phyloP scores from a whole-genome alignment of 2,797 vertebrate species.

The Tauraco hartlaubi region DNA sequence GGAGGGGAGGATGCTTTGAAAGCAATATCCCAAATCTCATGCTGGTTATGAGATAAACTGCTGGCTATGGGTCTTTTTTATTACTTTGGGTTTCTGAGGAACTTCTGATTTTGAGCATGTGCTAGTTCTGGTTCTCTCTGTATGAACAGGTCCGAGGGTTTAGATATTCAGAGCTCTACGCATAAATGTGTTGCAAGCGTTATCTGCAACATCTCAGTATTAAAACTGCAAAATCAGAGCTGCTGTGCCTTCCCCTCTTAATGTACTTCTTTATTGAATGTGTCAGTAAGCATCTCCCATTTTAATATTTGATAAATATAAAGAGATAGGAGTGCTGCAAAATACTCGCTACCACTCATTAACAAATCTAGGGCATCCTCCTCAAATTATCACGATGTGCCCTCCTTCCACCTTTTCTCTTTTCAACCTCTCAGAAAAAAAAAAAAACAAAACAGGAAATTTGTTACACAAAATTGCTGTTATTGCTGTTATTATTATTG shows the following conservation, averaged over 20 bases:
- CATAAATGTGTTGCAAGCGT: neutral
- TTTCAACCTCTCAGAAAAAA: neutral
- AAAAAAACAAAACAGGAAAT: conserved; percentile 29
- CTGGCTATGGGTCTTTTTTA: neutral
- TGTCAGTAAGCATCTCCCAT: conserved; percentile 66
- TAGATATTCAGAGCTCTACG: neutral
- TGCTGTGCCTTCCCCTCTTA: conserved; percentile 37
- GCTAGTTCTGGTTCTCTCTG: neutral
- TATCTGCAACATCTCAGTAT: conserved; percentile 59
- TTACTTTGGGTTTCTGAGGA: neutral
- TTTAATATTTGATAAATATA: conserved; percentile 81
- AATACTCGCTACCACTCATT: conserved; percentile 15
- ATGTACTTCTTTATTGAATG: conserved; percentile 68
- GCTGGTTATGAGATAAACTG: neutral
- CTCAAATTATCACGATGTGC: conserved; percentile 35
- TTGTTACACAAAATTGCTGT: neutral
- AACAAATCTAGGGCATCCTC: conserved; percentile 35
- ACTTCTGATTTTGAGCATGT: neutral
- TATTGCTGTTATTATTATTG: conserved; percentile 27
- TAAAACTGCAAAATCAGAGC: conserved; percentile 64
- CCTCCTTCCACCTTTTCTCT: neutral
- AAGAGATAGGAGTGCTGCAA: conserved; percentile 46
- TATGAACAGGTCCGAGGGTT: neutral
- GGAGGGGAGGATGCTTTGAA: neutral
- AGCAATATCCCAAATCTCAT: neutral